These are phyloP conservation scores for Myiotriccus ornatus DNA, from an alignment of 2,797 vertebrate genomes.

Conservation along the genomic window DNA sequence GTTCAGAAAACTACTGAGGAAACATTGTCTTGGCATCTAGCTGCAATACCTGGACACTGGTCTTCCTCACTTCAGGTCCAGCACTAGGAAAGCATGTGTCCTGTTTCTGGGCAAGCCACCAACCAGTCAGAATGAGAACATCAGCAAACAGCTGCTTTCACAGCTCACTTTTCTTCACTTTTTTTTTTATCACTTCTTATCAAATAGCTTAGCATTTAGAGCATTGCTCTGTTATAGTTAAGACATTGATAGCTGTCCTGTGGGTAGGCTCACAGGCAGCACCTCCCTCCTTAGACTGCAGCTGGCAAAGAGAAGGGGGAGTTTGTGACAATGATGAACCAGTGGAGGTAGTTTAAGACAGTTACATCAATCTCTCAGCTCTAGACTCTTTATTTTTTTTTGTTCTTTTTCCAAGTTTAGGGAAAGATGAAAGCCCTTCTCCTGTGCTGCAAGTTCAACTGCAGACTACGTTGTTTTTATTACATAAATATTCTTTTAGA, in stretches of 20 bases:
- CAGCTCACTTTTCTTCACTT: neutral
- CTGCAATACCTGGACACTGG: neutral
- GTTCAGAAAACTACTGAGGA: neutral
- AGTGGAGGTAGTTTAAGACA: neutral
- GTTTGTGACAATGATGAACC: neutral
- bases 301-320: neutral
- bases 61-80: neutral
- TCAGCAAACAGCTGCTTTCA: neutral
- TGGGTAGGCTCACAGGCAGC: neutral
- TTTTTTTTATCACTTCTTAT: neutral
- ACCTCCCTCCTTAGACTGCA: neutral
- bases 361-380: neutral
- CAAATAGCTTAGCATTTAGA: neutral
- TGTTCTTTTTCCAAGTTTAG: neutral
- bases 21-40: neutral
- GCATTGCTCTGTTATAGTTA: neutral
- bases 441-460: neutral
- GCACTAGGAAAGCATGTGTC: neutral
- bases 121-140: neutral
- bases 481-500: neutral
- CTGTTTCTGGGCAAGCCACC: neutral
- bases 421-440: neutral
- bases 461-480: neutral
- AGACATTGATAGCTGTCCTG: neutral
- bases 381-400: neutral